A percentile compares a stretch with the other conserved stretches of the same genome.
These are phyloP conservation scores for Parus major DNA, from an alignment of 2,113 vertebrate genomes.

Conservation along the genomic window DNA sequence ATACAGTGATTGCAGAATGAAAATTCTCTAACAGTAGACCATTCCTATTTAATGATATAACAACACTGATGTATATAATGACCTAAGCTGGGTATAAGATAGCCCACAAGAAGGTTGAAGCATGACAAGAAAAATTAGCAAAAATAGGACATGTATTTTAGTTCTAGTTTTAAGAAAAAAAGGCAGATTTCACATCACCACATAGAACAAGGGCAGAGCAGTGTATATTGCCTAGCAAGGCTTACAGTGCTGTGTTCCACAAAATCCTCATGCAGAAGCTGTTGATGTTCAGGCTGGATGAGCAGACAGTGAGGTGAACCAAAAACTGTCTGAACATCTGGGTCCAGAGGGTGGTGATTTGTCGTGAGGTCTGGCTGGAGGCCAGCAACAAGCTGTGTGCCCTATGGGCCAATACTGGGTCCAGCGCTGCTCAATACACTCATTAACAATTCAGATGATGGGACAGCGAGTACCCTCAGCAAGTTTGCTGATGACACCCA, in stretches of 20 bases:
- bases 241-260: not conserved
- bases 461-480: not conserved
- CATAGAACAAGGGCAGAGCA: not conserved
- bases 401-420: not conserved
- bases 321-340: not conserved
- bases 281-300: not conserved
- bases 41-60: not conserved
- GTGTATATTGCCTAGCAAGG: not conserved
- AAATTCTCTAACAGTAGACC: not conserved
- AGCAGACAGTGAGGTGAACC: not conserved
- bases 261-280: not conserved
- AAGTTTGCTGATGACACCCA: not conserved
- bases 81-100: not conserved
- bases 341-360: not conserved
- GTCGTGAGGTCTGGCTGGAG: fast-evolving
- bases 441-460: not conserved
- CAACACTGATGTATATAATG: not conserved
- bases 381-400: not conserved
- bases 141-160: not conserved
- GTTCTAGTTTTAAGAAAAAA: not conserved
- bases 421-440: not conserved
- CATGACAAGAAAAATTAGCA: not conserved
- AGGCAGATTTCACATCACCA: not conserved
- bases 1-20: not conserved
- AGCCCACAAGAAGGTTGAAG: not conserved